Evolutionary conservation across 2,888 invertebrate species (phyloP).

Genomic region (Mimachlamys varia): DNA sequence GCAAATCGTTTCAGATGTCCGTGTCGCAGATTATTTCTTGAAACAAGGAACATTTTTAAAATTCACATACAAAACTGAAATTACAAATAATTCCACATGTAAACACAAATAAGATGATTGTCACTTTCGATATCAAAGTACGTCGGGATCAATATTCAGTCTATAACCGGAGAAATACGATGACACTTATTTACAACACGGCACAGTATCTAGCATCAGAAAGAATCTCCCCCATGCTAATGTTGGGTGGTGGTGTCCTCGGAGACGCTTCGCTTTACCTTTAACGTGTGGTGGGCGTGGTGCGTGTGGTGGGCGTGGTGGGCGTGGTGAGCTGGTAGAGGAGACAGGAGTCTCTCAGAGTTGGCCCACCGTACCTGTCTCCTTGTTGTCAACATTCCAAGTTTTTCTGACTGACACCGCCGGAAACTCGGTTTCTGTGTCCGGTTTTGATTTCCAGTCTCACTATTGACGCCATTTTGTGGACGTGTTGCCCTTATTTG

Average conservation of each 20-base stretch:
- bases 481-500: not conserved
- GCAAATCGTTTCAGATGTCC: not conserved
- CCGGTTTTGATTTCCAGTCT: not conserved
- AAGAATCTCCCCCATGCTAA: not conserved
- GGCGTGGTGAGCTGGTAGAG: not conserved
- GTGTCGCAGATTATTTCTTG: too few relatives aligned
- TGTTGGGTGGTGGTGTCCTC: not conserved
- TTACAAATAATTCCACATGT: too few relatives aligned
- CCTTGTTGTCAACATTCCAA: not conserved
- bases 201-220: not conserved
- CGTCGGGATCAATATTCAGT: too few relatives aligned
- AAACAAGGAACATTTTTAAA: too few relatives aligned
- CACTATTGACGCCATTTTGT: not conserved
- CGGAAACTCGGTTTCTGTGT: not conserved
- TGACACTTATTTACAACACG: not conserved
- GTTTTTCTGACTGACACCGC: not conserved
- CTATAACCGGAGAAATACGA: too few relatives aligned
- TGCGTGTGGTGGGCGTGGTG: not conserved
- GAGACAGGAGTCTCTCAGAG: not conserved
- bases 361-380: slow-evolving; percentile 3
- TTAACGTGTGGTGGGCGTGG: not conserved
- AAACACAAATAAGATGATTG: too few relatives aligned
- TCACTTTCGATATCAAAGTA: too few relatives aligned
- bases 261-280: not conserved
- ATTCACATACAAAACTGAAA: too few relatives aligned